phyloP scores from a whole-genome alignment of 2,797 vertebrate species.

The Gephyroberyx darwinii region DNA sequence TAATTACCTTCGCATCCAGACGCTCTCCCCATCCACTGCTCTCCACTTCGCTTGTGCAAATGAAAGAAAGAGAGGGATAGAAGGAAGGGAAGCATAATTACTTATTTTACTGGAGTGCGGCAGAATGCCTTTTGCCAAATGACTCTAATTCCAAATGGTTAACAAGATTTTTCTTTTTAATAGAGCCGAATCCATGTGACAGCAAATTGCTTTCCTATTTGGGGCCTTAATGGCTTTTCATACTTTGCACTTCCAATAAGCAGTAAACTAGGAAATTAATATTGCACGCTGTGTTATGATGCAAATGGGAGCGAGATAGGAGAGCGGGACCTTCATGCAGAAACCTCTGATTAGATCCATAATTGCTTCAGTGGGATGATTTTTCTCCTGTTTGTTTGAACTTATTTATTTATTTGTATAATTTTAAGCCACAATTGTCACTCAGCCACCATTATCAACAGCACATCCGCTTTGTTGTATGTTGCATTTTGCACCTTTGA shows the following conservation, averaged over 20 bases:
- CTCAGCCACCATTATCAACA: conserved; percentile 60
- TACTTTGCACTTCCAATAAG: conserved; percentile 88
- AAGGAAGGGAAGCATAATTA: conserved; percentile 83
- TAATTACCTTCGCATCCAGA: conserved; percentile 86
- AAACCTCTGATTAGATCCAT: conserved; percentile 85
- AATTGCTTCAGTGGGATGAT: conserved; percentile 81
- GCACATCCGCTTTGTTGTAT: conserved; percentile 63
- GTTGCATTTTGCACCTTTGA: conserved; percentile 68
- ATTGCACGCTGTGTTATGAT: conserved; percentile 87
- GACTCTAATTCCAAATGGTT: conserved; percentile 89
- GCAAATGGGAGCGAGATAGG: conserved; percentile 83
- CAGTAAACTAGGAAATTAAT: conserved; percentile 89
- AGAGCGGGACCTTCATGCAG: conserved; percentile 80
- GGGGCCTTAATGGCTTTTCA: conserved; percentile 87
- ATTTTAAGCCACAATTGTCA: conserved; percentile 67
- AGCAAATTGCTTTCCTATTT: conserved; percentile 89
- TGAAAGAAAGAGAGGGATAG: conserved; percentile 75
- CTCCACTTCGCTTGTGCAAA: conserved; percentile 73
- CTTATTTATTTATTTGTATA: conserved; percentile 77
- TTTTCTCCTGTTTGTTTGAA: conserved; percentile 66
- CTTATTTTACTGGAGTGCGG: conserved; percentile 86
- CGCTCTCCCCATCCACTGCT: conserved; percentile 77
- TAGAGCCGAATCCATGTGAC: conserved; percentile 85
- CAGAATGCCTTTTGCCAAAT: conserved; percentile 87
- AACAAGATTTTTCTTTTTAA: conserved; percentile 89